These are phyloP conservation scores for Galago senegalensis DNA, from an alignment of 2,797 vertebrate species.

Conservation along the genomic window DNA sequence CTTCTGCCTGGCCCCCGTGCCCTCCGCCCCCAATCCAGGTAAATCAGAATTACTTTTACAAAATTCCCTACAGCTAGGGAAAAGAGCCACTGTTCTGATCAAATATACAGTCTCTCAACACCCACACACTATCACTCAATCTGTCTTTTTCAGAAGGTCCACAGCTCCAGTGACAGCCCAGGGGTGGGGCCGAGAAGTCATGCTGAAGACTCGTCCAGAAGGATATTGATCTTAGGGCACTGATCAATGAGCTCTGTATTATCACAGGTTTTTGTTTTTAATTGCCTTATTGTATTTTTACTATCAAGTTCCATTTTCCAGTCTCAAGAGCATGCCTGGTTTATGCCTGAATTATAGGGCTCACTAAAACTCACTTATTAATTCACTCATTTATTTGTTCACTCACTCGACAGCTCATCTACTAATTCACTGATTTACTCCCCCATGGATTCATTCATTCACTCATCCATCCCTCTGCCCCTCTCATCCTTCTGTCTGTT, in stretches of 20 bases:
- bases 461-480: neutral
- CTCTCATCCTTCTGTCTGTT: neutral
- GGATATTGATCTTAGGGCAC: slow-evolving; percentile 35
- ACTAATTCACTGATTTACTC: neutral
- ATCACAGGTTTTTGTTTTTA: slow-evolving; percentile 66
- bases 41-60: neutral
- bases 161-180: neutral
- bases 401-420: neutral
- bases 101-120: neutral
- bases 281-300: slow-evolving; percentile 71
- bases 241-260: slow-evolving; percentile 56
- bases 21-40: neutral
- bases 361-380: slow-evolving; percentile 43
- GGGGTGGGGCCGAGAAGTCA: neutral
- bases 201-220: neutral
- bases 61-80: neutral
- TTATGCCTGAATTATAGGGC: slow-evolving; percentile 40
- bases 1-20: neutral
- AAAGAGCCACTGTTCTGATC: neutral
- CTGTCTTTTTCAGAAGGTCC: neutral
- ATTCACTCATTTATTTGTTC: neutral
- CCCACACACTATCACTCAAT: neutral
- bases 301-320: slow-evolving; percentile 61
- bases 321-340: slow-evolving; percentile 20
- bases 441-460: neutral